These are phyloP conservation scores for Parapristionchus giblindavisi DNA, from an alignment of 2,888 invertebrate species.

Conservation along the genomic window DNA sequence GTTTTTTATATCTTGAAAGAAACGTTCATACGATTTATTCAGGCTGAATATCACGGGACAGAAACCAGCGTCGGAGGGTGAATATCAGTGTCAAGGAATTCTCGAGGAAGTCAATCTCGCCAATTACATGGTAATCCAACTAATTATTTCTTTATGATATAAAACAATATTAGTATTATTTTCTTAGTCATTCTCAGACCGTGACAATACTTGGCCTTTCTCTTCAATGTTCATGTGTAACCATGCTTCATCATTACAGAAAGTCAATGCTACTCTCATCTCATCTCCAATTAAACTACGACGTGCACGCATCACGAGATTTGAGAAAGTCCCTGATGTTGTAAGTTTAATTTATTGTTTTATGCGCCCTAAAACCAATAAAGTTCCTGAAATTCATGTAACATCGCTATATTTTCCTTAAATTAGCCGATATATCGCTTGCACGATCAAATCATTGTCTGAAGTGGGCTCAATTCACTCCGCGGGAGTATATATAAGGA, in stretches of 20 bases:
- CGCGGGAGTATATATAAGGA: background rate
- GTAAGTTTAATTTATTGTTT: constrained; percentile 53
- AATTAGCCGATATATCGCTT: constrained; percentile 6
- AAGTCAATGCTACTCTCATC: constrained; percentile 54
- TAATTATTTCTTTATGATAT: background rate
- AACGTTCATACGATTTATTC: constrained; percentile 41
- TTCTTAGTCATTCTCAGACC: background rate
- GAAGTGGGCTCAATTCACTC: background rate
- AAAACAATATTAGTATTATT: too few relatives aligned
- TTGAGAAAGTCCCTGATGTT: constrained; percentile 55
- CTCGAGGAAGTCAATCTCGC: constrained; percentile 56
- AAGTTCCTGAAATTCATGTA: background rate
- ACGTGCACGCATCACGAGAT: constrained; percentile 63
- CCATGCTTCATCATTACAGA: constrained; percentile 19
- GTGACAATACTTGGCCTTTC: background rate
- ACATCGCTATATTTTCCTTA: background rate
- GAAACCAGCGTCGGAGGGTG: constrained; percentile 55
- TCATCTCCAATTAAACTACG: constrained; percentile 63
- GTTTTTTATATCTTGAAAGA: constrained; percentile 33
- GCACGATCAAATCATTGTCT: constrained; percentile 33
- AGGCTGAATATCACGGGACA: constrained; percentile 49
- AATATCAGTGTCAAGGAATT: constrained; percentile 63
- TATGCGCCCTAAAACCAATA: background rate
- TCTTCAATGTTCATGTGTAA: background rate
- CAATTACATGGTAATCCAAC: constrained; percentile 47